A percentile compares a stretch with the other conserved stretches of the same genome.
These are phyloP conservation scores for Tetraodon nigroviridis DNA, from an alignment of 2,113 vertebrate species.

Conservation along the genomic window DNA sequence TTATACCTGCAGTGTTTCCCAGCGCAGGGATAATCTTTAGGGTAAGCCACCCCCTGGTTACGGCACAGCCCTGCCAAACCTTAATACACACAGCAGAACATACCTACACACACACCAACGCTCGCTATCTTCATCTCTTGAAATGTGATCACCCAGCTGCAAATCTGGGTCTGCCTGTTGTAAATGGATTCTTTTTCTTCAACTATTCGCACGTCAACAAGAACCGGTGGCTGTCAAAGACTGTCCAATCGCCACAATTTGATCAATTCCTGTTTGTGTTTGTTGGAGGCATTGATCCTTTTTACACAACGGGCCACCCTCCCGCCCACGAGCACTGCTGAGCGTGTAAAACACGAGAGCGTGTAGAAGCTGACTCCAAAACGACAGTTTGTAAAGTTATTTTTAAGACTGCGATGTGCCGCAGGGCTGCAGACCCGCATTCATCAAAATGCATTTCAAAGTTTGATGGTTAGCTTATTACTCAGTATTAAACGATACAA, in stretches of 20 bases:
- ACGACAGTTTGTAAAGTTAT: slow-evolving; percentile 43
- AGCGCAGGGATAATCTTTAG: slow-evolving; percentile 49
- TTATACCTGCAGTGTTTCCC: slow-evolving; percentile 16
- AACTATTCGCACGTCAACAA: slow-evolving; percentile 29
- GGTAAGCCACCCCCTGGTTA: slow-evolving; percentile 21
- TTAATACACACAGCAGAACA: not conserved
- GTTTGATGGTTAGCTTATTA: slow-evolving; percentile 1
- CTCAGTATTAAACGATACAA: slow-evolving; percentile 8
- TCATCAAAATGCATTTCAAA: slow-evolving; percentile 15
- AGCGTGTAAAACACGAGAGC: slow-evolving; percentile 28
- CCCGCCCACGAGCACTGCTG: slow-evolving; percentile 2
- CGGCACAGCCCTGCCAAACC: slow-evolving; percentile 15
- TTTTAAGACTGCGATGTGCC: slow-evolving; percentile 24
- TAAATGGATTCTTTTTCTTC: slow-evolving; percentile 47
- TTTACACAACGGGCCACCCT: slow-evolving; percentile 6
- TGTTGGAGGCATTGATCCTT: slow-evolving; percentile 16
- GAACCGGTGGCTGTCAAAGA: slow-evolving; percentile 18
- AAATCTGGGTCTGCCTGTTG: slow-evolving; percentile 27
- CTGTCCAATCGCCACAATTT: slow-evolving; percentile 17
- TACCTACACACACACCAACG: slow-evolving; percentile 17
- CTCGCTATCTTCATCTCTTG: slow-evolving; percentile 35
- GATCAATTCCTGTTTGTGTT: slow-evolving; percentile 12
- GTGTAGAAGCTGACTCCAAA: slow-evolving; percentile 16
- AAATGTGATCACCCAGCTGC: slow-evolving; percentile 46
- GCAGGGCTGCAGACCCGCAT: slow-evolving; percentile 17